Evolutionary conservation across 2,888 invertebrate species (phyloP).

Genomic region (Kryphioiulus occultus): DNA sequence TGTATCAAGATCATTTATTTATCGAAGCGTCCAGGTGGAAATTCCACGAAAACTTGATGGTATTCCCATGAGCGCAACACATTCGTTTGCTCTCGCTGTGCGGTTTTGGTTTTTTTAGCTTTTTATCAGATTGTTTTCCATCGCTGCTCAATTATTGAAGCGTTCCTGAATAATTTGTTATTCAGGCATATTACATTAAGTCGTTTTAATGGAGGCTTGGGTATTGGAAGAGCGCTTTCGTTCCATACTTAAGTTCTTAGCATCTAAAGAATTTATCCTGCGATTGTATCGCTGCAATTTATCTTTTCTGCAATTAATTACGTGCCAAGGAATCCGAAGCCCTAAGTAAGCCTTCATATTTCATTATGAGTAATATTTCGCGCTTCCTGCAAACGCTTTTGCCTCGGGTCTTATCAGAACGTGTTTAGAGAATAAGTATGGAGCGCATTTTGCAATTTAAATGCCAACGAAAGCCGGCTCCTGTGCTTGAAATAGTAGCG

Average conservation of each 20-base stretch:
- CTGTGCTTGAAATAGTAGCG: no score
- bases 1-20: no score
- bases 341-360: background rate
- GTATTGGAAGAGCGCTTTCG: background rate
- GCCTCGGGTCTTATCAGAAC: no score
- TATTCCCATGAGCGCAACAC: background rate
- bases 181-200: background rate
- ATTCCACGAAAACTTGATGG: background rate
- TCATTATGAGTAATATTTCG: background rate
- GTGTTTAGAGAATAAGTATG: no score
- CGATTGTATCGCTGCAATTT: background rate
- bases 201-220: background rate
- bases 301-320: background rate
- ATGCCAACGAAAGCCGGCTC: no score
- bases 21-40: no score
- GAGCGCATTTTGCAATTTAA: no score
- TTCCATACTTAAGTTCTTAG: background rate
- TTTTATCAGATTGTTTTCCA: background rate
- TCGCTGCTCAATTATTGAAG: background rate
- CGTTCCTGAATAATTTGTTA: background rate
- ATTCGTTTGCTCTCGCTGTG: background rate
- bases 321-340: background rate
- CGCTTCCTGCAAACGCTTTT: no score
- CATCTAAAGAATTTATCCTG: background rate
- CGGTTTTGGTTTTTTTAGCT: background rate